Evolutionary conservation across 2,888 invertebrate species (phyloP).

Genomic region (Dione juno): DNA sequence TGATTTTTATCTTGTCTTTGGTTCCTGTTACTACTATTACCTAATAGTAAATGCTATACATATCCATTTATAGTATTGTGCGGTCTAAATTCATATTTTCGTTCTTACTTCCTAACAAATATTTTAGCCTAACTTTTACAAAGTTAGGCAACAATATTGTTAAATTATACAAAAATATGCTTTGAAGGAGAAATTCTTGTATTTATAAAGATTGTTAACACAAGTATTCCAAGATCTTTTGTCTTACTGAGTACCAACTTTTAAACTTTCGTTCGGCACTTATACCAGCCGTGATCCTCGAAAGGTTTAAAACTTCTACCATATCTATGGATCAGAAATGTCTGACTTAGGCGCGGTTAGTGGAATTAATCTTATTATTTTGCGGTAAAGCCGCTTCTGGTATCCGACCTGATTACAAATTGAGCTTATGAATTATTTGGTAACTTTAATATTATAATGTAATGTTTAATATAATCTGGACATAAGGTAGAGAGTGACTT

Average conservation of each 20-base stretch:
- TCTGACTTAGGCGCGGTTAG: slow-evolving; percentile 37
- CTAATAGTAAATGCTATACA: too few species aligned
- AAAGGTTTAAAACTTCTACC: slow-evolving; percentile 44
- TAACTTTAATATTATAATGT: slow-evolving; percentile 14
- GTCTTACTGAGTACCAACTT: slow-evolving; percentile 34
- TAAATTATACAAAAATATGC: slow-evolving; percentile 27
- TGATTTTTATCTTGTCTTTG: too few species aligned
- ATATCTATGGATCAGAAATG: slow-evolving; percentile 43
- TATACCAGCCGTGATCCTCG: slow-evolving; percentile 34
- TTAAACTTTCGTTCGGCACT: slow-evolving; percentile 32
- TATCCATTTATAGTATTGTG: too few species aligned
- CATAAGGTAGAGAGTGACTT: too few species aligned
- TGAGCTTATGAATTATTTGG: slow-evolving; percentile 24
- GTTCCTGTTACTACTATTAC: too few species aligned
- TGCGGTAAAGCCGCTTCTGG: slow-evolving; percentile 33
- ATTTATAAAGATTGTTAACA: slow-evolving; percentile 34
- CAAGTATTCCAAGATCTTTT: slow-evolving; percentile 38
- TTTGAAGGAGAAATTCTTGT: slow-evolving; percentile 22
- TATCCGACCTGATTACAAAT: slow-evolving; percentile 33
- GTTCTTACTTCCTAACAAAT: not conserved
- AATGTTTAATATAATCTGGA: too few species aligned
- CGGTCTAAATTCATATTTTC: not conserved
- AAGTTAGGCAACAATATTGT: slow-evolving; percentile 4
- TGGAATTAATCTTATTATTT: slow-evolving; percentile 44
- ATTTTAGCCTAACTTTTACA: slow-evolving; percentile 8